phyloP scores from a whole-genome alignment of 2,113 vertebrate species.

The Scytalopus superciliaris region DNA sequence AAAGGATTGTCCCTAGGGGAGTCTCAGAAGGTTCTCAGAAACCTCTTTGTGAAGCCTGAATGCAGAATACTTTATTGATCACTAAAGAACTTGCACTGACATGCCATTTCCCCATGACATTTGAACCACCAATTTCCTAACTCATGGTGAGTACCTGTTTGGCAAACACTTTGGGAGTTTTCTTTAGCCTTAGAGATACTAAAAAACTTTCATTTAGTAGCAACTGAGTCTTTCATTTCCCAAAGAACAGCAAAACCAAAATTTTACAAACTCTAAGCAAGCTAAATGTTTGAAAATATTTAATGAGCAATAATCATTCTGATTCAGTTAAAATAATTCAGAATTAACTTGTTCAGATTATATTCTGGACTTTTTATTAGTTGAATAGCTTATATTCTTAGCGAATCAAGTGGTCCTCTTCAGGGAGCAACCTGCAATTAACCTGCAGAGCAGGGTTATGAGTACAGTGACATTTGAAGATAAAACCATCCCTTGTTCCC shows the following conservation, averaged over 20 bases:
- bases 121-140: slow-evolving; percentile 62
- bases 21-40: slow-evolving; percentile 30
- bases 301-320: neutral
- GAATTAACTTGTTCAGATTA: neutral
- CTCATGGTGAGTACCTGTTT: slow-evolving; percentile 4
- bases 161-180: neutral
- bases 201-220: neutral
- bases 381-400: neutral
- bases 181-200: neutral
- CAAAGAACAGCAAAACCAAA: neutral
- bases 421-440: neutral
- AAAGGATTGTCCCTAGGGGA: slow-evolving; percentile 68
- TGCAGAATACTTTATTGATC: slow-evolving; percentile 76
- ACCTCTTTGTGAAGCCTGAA: slow-evolving; percentile 72
- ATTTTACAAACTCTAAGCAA: neutral
- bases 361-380: neutral
- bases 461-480: neutral
- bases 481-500: neutral
- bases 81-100: slow-evolving; percentile 72
- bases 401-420: neutral
- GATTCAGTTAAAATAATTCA: neutral
- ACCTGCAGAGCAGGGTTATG: neutral
- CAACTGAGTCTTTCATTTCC: neutral
- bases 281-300: neutral
- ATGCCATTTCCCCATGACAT: slow-evolving; percentile 70